Base-by-base conservation (phyloP, 2,888 invertebrate genomes). In the Sesia apiformis region DNA sequence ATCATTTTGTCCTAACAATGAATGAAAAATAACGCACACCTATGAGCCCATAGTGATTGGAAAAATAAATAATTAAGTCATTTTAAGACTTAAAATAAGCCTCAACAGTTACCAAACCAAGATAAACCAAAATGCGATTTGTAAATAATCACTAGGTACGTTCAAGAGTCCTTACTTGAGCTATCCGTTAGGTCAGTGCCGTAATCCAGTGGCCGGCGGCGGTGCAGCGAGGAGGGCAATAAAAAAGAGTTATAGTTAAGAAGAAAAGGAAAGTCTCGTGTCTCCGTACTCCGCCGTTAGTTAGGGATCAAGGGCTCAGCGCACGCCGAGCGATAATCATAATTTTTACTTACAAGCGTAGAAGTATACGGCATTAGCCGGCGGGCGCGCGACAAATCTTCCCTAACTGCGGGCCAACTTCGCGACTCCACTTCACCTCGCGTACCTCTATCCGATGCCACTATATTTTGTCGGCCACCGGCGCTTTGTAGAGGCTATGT, bases 221-320 rank as follows among this genome's bases (percentile, higher is more conserved):
- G 72, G 70, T 77, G 82, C 77, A 79, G 68, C 72, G 67, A 72
- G 72, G 67, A 65, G 67, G 72, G 87, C 86, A 89, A 90, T 90
- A 90, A 90, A 90, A 89, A 90, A 90, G 90, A 90, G 90, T 90
- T 90, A 90, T 90, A 86, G 89, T 85, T 80, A 64, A 74, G 78
- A 82, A 84, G 87, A 87, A 87, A 87, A 87, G 83, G 85, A 86
- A 87, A 87, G 87, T 87, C 83, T 68, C 73, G 70, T 70, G 79
- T 79, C 81, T 76, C 73, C 63, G 71, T 65, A 67, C 70, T 49
- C 65, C 66, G 77, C 84, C 86, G 86, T 85, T 87, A 87, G 86
- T 85, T 81, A 76, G 72, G 87, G 89, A 84, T 89, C 86, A 89
- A 87, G 75, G 77, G 89, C 79, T 88, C 86, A 84, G 77, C 71